Evolutionary conservation across 1,140 invertebrate species (phyloP), one percentile per base, ranked within the genome.

Genomic region (Drosophila nannoptera): DNA sequence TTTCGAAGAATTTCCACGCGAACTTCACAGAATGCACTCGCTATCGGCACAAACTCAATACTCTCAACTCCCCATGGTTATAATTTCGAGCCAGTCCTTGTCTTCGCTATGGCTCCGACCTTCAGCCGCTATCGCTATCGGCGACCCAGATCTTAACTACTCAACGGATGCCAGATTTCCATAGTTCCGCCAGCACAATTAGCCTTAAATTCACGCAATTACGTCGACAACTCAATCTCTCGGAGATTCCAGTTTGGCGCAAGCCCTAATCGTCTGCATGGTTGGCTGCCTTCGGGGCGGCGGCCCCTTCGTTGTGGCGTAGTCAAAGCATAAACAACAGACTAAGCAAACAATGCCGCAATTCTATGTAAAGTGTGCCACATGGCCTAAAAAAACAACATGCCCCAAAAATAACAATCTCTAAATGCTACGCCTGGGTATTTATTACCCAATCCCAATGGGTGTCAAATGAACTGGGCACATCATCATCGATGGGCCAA

Each of bases 131-230:
- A 31, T 45, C 22, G 22, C 46, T 68, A 72, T 72, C 69, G 46
- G 40, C 9, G 7, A 38, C 4, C 7, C n/a, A 58, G 16, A 72
- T 72, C 69, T 72, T 33, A 72, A 69, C 29, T 60, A 35, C 50
- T 45, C 45, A 14, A 40, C 43, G 43, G 54, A 31, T 53, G 46
- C 22, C 14, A 35, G n/a, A 42, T 45, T 58, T 55, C 14, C 46
- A 45, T 58, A 54, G 29, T 11, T 31, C n/a, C 11, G 11, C 64
- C 46, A 38, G 59, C 60, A 69, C 66, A 83, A 82, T 75, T 78
- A 83, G 78, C 72, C 67, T 78, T 69, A 52, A 78, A 59, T 53
- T 49, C 46, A 36, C 42, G 48, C 68, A 81, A 76, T 73, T 73
- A 59, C 42, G 42, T n/a, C 29, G 36, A 22, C 46, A 29, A 42